Evolutionary conservation across 1,140 invertebrate genomes (phyloP).

Genomic region (Achatina immaculata): DNA sequence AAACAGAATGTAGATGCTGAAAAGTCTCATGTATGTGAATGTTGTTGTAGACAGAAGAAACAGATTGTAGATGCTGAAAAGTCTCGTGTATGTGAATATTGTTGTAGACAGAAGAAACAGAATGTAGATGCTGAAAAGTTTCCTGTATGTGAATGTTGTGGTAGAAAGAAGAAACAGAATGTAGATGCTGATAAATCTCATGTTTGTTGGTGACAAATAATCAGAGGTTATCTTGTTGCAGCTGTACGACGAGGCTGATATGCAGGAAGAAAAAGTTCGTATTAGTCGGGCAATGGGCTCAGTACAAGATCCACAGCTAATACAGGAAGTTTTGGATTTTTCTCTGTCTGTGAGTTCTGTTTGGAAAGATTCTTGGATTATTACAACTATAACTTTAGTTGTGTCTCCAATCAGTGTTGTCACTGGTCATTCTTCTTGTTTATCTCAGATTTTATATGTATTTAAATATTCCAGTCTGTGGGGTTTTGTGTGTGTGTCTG

Average conservation of each 20-base stretch:
- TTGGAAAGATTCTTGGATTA: constrained; percentile 1
- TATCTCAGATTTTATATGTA: background rate
- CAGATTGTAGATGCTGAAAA: too few species aligned
- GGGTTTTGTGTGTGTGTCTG: too few species aligned
- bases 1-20: too few species aligned
- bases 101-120: too few species aligned
- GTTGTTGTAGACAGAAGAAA: too few species aligned
- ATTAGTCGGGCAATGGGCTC: constrained; percentile 86
- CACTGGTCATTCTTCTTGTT: background rate
- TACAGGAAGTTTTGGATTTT: constrained; percentile 86
- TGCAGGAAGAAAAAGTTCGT: constrained; percentile 93
- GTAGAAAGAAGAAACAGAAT: background rate
- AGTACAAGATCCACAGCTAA: constrained; percentile 79
- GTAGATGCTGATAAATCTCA: too few species aligned
- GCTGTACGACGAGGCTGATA: constrained; percentile 86
- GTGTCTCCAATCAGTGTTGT: background rate
- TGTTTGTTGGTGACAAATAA: background rate
- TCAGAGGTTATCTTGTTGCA: too few species aligned
- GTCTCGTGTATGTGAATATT: too few species aligned
- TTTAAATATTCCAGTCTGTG: background rate
- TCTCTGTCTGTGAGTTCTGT: constrained; percentile 81
- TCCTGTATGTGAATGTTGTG: background rate
- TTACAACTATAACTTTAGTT: too few species aligned
- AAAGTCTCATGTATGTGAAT: too few species aligned
- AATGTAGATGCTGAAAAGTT: too few species aligned